phyloP scores from a whole-genome alignment of 2,888 invertebrate genomes.

The Agonopterix subpropinquella region DNA sequence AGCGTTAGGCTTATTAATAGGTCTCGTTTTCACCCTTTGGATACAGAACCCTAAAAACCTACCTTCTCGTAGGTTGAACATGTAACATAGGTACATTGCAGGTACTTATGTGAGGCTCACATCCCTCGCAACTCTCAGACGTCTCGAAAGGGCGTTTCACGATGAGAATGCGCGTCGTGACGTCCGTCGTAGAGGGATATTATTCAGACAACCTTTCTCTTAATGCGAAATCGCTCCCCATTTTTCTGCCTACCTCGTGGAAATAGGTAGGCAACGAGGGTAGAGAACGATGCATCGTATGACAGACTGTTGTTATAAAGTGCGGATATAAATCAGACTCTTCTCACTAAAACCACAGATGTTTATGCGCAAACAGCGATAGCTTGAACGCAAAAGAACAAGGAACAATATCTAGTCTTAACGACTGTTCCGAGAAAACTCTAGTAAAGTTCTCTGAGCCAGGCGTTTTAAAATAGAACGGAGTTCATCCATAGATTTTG shows the following conservation, averaged over 20 bases:
- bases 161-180: slow-evolving; percentile 45
- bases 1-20: too few relatives aligned
- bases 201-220: slow-evolving; percentile 32
- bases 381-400: too few relatives aligned
- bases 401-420: too few relatives aligned
- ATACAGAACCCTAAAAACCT: too few relatives aligned
- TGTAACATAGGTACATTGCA: not conserved
- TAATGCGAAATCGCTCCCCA: slow-evolving; percentile 44
- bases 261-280: too few relatives aligned
- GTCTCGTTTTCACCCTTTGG: too few relatives aligned
- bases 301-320: too few relatives aligned
- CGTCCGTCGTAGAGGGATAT: slow-evolving; percentile 41
- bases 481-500: not conserved
- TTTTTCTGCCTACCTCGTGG: slow-evolving; percentile 21
- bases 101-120: slow-evolving; percentile 27
- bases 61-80: too few relatives aligned
- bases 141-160: slow-evolving; percentile 62
- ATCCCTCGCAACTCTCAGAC: slow-evolving; percentile 48
- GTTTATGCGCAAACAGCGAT: too few relatives aligned
- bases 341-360: not conserved
- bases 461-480: not conserved
- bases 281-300: too few relatives aligned
- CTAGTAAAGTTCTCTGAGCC: not conserved
- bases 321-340: not conserved
- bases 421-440: not conserved